Evolutionary conservation across 2,888 invertebrate genomes (phyloP).

Genomic region (Drosophila neutralis): DNA sequence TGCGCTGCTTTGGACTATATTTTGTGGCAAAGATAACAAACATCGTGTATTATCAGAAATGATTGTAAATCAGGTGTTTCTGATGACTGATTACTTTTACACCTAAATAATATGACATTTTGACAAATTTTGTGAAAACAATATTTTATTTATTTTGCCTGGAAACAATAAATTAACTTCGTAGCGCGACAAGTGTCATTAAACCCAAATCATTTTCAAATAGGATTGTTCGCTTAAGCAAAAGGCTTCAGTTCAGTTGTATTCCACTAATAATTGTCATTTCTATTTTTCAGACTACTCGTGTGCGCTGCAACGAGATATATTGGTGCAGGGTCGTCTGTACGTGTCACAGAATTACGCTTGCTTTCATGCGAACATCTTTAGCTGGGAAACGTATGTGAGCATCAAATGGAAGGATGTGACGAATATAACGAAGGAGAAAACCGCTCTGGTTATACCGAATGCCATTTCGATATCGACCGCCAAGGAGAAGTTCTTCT

Average conservation of each 20-base stretch:
- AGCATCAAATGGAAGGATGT: conserved; percentile 95
- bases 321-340: conserved; percentile 96
- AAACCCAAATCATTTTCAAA: neutral
- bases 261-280: neutral
- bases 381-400: conserved; percentile 97
- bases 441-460: conserved; percentile 96
- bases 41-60: neutral
- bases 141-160: neutral
- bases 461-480: conserved; percentile 96
- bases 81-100: neutral
- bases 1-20: neutral
- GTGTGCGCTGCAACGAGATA: conserved; percentile 98
- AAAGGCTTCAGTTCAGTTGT: neutral
- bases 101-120: neutral
- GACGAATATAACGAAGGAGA: conserved; percentile 96
- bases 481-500: conserved; percentile 93
- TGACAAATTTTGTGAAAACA: neutral
- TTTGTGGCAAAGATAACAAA: neutral
- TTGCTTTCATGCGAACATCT: conserved; percentile 99
- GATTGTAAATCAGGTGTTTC: neutral
- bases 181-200: neutral
- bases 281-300: conserved; percentile 91
- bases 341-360: conserved; percentile 98
- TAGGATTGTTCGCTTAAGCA: neutral
- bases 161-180: neutral